phyloP scores from a whole-genome alignment of 1,140 invertebrate genomes.

The Drosophila murphyi region DNA sequence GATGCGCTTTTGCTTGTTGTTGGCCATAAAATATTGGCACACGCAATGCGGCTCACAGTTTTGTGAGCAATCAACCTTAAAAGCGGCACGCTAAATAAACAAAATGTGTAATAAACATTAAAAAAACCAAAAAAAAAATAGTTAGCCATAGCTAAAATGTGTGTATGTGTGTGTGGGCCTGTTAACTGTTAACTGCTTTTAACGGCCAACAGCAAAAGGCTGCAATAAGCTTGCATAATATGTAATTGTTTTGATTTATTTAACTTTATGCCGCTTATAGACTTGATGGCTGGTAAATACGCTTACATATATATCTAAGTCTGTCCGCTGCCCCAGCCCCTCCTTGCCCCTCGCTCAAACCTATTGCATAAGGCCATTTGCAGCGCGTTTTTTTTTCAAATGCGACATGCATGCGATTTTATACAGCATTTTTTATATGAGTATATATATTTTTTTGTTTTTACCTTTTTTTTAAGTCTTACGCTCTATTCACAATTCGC shows the following conservation, averaged over 20 bases:
- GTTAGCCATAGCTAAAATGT: neutral
- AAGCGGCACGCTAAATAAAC: slow-evolving; percentile 42
- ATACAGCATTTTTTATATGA: slow-evolving; percentile 8
- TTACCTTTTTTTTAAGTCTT: slow-evolving; percentile 16
- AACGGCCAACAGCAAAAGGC: slow-evolving; percentile 29
- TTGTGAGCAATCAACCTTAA: slow-evolving; percentile 26
- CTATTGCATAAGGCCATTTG: slow-evolving; percentile 65
- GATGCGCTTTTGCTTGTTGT: slow-evolving; percentile 29
- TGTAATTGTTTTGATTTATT: slow-evolving; percentile 63
- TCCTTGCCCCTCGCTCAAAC: neutral
- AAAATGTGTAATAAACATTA: slow-evolving; percentile 56
- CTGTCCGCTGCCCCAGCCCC: slow-evolving; percentile 8
- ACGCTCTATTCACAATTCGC: slow-evolving; percentile 57
- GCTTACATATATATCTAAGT: slow-evolving; percentile 11
- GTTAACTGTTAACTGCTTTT: slow-evolving; percentile 59
- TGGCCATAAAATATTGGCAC: slow-evolving; percentile 53
- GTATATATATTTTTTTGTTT: slow-evolving; percentile 33
- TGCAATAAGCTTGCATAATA: slow-evolving; percentile 73
- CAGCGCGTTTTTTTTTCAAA: slow-evolving; percentile 47
- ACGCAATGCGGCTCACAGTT: slow-evolving; percentile 45
- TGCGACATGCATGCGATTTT: slow-evolving; percentile 79
- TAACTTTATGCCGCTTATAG: slow-evolving; percentile 14
- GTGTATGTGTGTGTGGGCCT: slow-evolving; percentile 44
- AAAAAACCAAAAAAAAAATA: slow-evolving; percentile 57
- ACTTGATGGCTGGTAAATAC: slow-evolving; percentile 13